A percentile compares a stretch with the other conserved stretches of the same genome.
phyloP scores from a whole-genome alignment of 2,797 vertebrate species.

The Peromyscus eremicus region DNA sequence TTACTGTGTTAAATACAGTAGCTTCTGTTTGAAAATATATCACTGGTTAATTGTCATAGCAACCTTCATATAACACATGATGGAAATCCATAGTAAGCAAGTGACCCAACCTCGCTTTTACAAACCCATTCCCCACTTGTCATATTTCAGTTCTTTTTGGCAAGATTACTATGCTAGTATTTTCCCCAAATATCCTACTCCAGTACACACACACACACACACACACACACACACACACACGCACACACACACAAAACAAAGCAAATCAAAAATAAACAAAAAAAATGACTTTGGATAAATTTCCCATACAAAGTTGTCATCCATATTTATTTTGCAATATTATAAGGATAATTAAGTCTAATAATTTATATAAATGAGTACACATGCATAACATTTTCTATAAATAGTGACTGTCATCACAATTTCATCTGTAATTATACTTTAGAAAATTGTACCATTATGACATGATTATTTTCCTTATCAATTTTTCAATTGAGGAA shows the following conservation, averaged over 20 bases:
- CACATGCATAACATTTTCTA: not conserved
- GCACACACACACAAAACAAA: not conserved
- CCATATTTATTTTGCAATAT: not conserved
- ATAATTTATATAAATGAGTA: not conserved
- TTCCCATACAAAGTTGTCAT: not conserved
- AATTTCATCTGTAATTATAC: not conserved
- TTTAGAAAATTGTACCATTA: conserved; percentile 17
- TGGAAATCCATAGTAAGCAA: not conserved
- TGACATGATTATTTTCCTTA: not conserved
- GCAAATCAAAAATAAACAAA: not conserved
- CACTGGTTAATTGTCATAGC: not conserved
- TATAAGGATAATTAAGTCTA: not conserved
- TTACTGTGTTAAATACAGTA: conserved; percentile 18
- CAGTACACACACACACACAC: not conserved
- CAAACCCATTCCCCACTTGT: not conserved
- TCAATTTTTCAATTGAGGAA: not conserved
- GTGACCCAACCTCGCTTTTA: not conserved
- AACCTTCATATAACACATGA: not conserved
- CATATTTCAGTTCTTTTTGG: not conserved
- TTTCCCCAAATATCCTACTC: not conserved
- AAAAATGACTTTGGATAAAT: not conserved
- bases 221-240: not conserved
- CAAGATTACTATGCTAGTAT: not conserved
- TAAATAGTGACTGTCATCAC: not conserved
- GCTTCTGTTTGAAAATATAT: conserved; percentile 10